Conservation (phyloP, 2,888 invertebrate species). For the Malachius bipustulatus region DNA sequence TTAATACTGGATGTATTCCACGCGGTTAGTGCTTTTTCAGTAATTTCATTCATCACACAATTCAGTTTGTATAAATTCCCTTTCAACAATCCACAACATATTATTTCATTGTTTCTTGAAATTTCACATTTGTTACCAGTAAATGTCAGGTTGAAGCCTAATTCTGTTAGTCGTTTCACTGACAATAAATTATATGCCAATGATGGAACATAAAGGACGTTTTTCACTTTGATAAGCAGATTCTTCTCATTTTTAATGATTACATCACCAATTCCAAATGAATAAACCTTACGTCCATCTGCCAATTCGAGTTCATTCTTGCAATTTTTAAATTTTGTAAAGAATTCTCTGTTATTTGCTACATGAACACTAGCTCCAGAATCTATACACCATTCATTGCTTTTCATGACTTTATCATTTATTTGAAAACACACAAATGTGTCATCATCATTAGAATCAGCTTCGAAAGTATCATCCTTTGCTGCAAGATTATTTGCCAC, state of each 20-base stretch:
- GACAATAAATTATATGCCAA: constrained; percentile 7
- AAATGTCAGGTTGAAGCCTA: constrained; percentile 7
- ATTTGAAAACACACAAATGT: too few relatives aligned
- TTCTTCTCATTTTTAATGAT: too few relatives aligned
- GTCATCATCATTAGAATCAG: too few relatives aligned
- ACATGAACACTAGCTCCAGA: constrained; percentile 6
- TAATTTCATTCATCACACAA: not conserved
- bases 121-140: constrained; percentile 1
- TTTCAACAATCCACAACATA: not conserved
- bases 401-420: too few relatives aligned
- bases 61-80: not conserved
- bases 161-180: not conserved
- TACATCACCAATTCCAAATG: not conserved
- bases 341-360: not conserved
- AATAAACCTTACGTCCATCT: constrained; percentile 6
- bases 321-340: not conserved
- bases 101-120: not conserved
- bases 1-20: constrained; percentile 9
- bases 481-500: too few relatives aligned
- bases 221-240: too few relatives aligned
- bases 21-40: too few relatives aligned
- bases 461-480: too few relatives aligned
- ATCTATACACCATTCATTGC: constrained; percentile 9
- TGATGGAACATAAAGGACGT: constrained; percentile 6
- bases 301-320: constrained; percentile 4